Evolutionary conservation across 1,140 invertebrate species (phyloP).

Genomic region (Philotrypesis tridentata): DNA sequence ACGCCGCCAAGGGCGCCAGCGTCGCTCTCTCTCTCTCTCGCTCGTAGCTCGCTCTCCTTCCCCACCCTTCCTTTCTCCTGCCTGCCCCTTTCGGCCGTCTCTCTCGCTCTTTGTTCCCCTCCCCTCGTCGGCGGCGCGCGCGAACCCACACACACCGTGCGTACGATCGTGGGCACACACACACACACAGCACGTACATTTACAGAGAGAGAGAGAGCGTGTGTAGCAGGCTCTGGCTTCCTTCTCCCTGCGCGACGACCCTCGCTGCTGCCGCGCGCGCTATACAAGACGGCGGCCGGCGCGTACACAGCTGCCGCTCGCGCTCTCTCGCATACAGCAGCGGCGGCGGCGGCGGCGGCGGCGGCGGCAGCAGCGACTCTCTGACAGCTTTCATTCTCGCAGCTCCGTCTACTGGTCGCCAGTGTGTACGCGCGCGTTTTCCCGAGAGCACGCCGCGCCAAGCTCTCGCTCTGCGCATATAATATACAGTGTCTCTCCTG

Average conservation of each 20-base stretch:
- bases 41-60: background rate
- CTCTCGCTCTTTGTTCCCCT: conserved; percentile 6
- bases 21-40: conserved; percentile 21
- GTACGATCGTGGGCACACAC: background rate
- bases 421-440: background rate
- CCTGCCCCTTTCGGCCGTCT: conserved; percentile 6
- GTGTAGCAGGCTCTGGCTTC: conserved; percentile 1
- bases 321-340: conserved; percentile 1
- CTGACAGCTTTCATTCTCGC: conserved; percentile 21
- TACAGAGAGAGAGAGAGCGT: background rate
- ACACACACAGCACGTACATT: background rate
- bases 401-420: conserved; percentile 5
- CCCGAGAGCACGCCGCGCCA: background rate
- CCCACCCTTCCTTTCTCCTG: conserved; percentile 4
- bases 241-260: background rate
- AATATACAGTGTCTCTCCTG: background rate
- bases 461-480: background rate
- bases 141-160: background rate
- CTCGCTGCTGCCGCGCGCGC: conserved; percentile 18
- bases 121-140: background rate
- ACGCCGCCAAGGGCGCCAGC: background rate
- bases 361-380: background rate
- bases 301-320: conserved; percentile 22
- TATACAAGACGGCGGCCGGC: background rate
- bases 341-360: background rate